phyloP scores from a whole-genome alignment of 2,797 vertebrate genomes.

The Pteronotus mesoamericanus region DNA sequence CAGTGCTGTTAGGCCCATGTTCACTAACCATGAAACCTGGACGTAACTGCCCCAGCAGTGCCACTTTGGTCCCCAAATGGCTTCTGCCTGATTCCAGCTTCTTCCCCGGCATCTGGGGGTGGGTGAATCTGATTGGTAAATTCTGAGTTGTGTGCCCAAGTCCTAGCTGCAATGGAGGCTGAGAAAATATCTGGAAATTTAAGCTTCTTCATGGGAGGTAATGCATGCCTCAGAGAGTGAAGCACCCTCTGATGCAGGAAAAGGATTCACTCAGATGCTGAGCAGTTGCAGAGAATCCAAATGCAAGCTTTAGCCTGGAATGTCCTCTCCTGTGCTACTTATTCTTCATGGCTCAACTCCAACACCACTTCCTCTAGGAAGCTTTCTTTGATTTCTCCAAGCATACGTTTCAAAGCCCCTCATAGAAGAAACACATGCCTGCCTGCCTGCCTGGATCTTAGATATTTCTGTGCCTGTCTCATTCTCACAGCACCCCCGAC shows the following conservation, averaged over 20 bases:
- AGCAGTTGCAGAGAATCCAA: background rate
- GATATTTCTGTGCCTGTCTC: background rate
- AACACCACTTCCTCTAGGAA: background rate
- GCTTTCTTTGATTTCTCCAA: conserved; percentile 49
- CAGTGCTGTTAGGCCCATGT: background rate
- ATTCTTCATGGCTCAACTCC: background rate
- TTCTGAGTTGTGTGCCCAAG: background rate
- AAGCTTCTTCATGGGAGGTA: background rate
- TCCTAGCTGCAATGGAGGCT: background rate
- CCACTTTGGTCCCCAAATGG: background rate
- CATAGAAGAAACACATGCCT: background rate
- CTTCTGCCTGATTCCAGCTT: background rate
- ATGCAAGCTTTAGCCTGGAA: background rate
- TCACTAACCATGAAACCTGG: background rate
- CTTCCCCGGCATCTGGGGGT: background rate
- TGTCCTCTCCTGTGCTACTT: background rate
- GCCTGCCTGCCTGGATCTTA: background rate
- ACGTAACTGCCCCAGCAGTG: background rate
- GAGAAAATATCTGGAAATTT: background rate
- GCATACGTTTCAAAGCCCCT: background rate
- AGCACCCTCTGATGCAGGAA: background rate
- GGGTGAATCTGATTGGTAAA: background rate
- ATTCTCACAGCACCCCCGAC: background rate
- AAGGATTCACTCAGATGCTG: background rate
- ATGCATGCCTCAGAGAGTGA: background rate